Evolutionary conservation across 64 coral and sea anemone species (phyloP), one percentile per base, ranked within the genome.

Genomic region (Montipora foliosa): DNA sequence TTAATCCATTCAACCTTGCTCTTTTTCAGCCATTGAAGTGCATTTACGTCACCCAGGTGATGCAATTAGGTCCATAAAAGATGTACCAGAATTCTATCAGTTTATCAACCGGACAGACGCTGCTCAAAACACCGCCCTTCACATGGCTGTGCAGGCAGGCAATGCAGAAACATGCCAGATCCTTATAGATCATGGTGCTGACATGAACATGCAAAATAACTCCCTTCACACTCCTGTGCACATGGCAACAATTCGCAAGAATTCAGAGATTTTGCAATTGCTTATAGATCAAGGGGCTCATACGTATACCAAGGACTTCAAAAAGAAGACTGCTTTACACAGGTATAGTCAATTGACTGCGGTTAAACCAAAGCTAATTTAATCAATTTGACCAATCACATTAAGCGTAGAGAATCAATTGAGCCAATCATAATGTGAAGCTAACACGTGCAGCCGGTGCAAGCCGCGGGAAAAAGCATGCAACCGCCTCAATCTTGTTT

Each of bases 101-200:
- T 85, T 92, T 68, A 74, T 93, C 6, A 95, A 95, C 57, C 84
- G 80, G 4, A 78, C n/a, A 19, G 52, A 92, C 5, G 90, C 29
- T 8, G 76, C 87, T 9, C 49, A 87, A 15, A 93, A 85, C 44
- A 74, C 93, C 12, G 72, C 93, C 4, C 64, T 98, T 57, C 93
- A 95, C 50, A 69, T 95, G 8, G 96, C 96, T 53, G 82, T 85
- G 2, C 88, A 91, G 67, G 84, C 68, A 70, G 96, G 96, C 5
- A 81, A 68, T 44, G 22, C 91, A 5, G 83, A 87, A 5, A 95
- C 85, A 15, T 85, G 89, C 12, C 55, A 92, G 47, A 10, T 79
- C 70, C 37, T 94, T 37, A 13, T 95, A 16, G 52, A 24, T 17
- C n/a, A 90, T 58, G 92, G 87, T 80, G 93, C 81, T 61, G 74